Conservation (phyloP, 1,140 invertebrate species). For the Papilio machaon region DNA sequence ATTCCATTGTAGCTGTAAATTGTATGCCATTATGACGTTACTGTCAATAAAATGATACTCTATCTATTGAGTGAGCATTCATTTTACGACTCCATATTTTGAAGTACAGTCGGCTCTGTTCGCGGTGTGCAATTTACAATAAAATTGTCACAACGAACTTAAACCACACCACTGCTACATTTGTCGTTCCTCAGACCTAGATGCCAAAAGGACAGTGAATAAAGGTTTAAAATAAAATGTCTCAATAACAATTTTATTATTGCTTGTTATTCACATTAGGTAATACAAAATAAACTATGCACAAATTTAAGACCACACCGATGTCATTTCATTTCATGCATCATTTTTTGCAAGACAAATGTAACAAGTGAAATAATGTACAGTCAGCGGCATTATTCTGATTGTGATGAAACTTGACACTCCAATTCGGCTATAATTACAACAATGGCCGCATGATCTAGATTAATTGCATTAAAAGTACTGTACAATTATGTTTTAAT, state of each 20-base stretch:
- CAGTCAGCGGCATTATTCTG: constrained; percentile 61
- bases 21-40: constrained; percentile 61
- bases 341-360: constrained; percentile 61
- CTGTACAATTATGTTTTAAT: constrained; percentile 70
- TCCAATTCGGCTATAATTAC: constrained; percentile 59
- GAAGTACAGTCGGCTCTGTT: background rate
- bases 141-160: background rate
- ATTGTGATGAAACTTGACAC: constrained; percentile 72
- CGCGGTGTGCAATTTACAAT: background rate
- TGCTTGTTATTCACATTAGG: constrained; percentile 82
- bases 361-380: constrained; percentile 59
- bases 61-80: background rate
- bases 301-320: constrained; percentile 81
- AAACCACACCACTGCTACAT: background rate
- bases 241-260: constrained; percentile 81
- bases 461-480: constrained; percentile 63
- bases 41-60: constrained; percentile 61
- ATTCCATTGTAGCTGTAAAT: constrained; percentile 39
- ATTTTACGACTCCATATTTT: background rate
- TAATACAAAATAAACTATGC: constrained; percentile 84
- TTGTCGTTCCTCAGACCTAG: too few species aligned
- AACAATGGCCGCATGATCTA: constrained; percentile 73
- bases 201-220: background rate
- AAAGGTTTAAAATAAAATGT: constrained; percentile 58
- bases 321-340: constrained; percentile 75